Conservation (phyloP, 2,113 vertebrate species). For the Nyctibius bracteatus region DNA sequence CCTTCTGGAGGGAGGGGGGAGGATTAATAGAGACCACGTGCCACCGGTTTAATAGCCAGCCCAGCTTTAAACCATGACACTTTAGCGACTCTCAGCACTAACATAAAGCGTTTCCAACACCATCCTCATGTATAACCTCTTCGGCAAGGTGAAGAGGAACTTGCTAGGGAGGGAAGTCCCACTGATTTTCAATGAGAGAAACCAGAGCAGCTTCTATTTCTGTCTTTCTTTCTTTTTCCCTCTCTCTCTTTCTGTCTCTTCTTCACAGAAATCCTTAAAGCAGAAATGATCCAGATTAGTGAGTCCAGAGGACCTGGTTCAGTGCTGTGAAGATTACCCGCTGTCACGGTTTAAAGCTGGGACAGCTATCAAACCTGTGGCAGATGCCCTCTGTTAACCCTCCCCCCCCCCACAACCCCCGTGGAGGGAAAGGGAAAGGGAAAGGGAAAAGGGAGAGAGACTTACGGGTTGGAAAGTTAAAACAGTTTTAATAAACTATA, state of each 20-base stretch:
- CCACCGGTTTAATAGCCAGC: too few relatives aligned
- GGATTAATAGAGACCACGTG: too few relatives aligned
- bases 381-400: too few relatives aligned
- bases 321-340: neutral
- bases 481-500: too few relatives aligned
- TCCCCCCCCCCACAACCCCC: too few relatives aligned
- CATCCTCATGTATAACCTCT: neutral
- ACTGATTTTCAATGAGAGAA: neutral
- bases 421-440: too few relatives aligned
- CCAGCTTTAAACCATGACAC: too few relatives aligned
- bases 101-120: neutral
- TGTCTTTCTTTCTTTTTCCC: accelerated
- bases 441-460: too few relatives aligned
- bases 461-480: too few relatives aligned
- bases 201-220: neutral
- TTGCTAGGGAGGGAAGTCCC: neutral
- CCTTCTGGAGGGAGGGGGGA: too few relatives aligned
- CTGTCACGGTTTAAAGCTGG: too few relatives aligned
- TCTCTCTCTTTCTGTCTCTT: neutral
- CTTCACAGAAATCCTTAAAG: neutral
- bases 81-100: neutral
- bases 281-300: neutral
- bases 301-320: neutral
- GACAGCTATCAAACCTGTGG: too few relatives aligned
- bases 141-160: accelerated